Percentiles rank a stretch among this genome's conserved stretches.
phyloP scores from a whole-genome alignment of 2,888 invertebrate genomes.

The Cheilosia variabilis region DNA sequence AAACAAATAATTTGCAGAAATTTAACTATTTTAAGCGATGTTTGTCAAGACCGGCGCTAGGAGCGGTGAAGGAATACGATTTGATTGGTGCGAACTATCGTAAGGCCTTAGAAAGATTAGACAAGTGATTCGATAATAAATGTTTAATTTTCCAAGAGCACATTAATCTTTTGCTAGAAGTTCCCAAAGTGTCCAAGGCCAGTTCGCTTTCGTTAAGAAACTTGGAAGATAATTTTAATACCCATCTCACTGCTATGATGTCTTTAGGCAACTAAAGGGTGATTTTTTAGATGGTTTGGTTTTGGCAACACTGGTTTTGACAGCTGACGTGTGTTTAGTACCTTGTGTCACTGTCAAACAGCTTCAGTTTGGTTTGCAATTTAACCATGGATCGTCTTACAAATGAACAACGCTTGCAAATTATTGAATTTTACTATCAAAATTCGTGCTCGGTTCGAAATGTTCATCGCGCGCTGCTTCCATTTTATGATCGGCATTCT shows the following conservation, averaged over 20 bases:
- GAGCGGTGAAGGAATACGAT: not conserved
- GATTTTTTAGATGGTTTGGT: too few relatives aligned
- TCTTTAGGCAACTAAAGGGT: not conserved
- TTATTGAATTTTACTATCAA: too few relatives aligned
- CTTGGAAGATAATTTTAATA: not conserved
- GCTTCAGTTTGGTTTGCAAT: too few relatives aligned
- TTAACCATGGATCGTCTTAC: too few relatives aligned
- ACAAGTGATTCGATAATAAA: not conserved
- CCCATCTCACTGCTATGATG: not conserved
- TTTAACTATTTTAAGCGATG: constrained; percentile 1
- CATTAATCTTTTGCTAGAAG: constrained; percentile 1
- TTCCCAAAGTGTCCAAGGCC: not conserved
- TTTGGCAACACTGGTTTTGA: too few relatives aligned
- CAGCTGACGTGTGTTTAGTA: too few relatives aligned
- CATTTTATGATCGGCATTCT: too few relatives aligned
- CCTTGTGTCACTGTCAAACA: too few relatives aligned
- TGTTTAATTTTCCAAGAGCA: constrained; percentile 3
- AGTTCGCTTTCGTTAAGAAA: not conserved
- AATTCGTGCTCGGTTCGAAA: too few relatives aligned
- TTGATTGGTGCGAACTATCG: not conserved
- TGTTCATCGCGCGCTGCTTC: too few relatives aligned
- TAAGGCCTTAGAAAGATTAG: not conserved
- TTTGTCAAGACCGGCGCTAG: not conserved
- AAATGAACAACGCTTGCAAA: too few relatives aligned
- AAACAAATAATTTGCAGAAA: not conserved